A percentile compares a stretch with the other conserved stretches of the same genome.
phyloP scores from a whole-genome alignment of 2,888 invertebrate species.

The Meteorus cinctellus region DNA sequence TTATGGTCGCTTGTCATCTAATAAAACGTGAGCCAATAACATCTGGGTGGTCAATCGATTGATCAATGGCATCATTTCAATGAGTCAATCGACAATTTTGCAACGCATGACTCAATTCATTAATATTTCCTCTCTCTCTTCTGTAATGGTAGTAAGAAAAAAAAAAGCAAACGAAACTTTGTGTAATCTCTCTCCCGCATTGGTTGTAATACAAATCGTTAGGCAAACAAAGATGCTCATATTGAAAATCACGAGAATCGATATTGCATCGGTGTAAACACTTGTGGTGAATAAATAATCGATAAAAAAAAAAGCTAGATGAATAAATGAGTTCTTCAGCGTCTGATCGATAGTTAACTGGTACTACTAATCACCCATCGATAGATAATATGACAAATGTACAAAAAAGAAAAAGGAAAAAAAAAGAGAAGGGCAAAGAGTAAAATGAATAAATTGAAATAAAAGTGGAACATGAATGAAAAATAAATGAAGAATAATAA shows the following conservation, averaged over 20 bases:
- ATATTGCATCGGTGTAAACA: neutral
- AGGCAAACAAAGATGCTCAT: conserved; percentile 1
- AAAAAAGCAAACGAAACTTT: neutral
- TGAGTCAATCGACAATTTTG: neutral
- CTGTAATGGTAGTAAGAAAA: neutral
- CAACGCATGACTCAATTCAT: neutral
- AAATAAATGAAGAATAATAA: neutral
- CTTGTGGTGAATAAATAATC: neutral
- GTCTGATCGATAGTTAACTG: neutral
- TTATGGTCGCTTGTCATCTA: neutral
- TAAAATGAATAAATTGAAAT: neutral
- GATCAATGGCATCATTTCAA: neutral
- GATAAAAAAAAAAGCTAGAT: neutral
- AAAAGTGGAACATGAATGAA: conserved; percentile 2
- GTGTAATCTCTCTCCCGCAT: conserved; percentile 4
- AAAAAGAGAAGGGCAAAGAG: neutral
- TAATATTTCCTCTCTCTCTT: neutral
- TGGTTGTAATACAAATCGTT: neutral
- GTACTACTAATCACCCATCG: conserved; percentile 49
- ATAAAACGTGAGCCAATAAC: neutral
- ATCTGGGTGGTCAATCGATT: neutral
- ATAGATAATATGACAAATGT: conserved; percentile 50
- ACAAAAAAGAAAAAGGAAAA: conserved; percentile 39
- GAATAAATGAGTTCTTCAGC: neutral
- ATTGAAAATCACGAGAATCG: neutral